A percentile compares a stretch with the other conserved stretches of the same genome.
phyloP scores from a whole-genome alignment of 2,113 vertebrate genomes.

The Zosterops lateralis region DNA sequence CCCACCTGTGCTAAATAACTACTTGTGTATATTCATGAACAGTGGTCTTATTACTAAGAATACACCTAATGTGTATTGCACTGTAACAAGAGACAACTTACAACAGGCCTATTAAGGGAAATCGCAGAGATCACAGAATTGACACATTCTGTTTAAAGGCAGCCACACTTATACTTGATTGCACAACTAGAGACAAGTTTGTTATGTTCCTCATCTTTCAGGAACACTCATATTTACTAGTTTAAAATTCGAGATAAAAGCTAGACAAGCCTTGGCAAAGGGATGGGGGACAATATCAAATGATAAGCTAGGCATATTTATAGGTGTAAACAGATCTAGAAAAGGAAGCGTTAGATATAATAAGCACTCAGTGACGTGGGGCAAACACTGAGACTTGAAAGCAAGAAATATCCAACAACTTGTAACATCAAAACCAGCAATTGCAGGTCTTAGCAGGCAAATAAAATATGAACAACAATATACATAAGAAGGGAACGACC shows the following conservation, averaged over 20 bases:
- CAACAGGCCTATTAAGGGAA: slow-evolving; percentile 32
- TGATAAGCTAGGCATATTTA: slow-evolving; percentile 7
- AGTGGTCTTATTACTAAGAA: slow-evolving; percentile 46
- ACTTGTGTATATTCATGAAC: slow-evolving; percentile 28
- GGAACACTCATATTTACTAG: slow-evolving; percentile 7
- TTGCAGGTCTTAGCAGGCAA: slow-evolving; percentile 25
- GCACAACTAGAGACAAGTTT: slow-evolving; percentile 35
- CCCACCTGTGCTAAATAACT: background rate
- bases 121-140: slow-evolving; percentile 12
- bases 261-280: background rate
- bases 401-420: slow-evolving; percentile 42
- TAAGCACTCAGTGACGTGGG: background rate
- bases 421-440: slow-evolving; percentile 22
- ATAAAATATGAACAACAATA: slow-evolving; percentile 4
- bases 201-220: background rate
- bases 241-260: slow-evolving; percentile 27
- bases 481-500: background rate
- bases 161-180: background rate
- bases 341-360: slow-evolving; percentile 8
- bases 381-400: slow-evolving; percentile 35
- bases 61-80: slow-evolving; percentile 7
- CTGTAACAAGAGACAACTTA: slow-evolving; percentile 43
- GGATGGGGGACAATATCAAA: slow-evolving; percentile 28
- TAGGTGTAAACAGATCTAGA: slow-evolving; percentile 35
- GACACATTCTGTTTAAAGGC: slow-evolving; percentile 17